phyloP scores from a whole-genome alignment of 2,888 invertebrate species.

The Drosophila nr. perissopoda region DNA sequence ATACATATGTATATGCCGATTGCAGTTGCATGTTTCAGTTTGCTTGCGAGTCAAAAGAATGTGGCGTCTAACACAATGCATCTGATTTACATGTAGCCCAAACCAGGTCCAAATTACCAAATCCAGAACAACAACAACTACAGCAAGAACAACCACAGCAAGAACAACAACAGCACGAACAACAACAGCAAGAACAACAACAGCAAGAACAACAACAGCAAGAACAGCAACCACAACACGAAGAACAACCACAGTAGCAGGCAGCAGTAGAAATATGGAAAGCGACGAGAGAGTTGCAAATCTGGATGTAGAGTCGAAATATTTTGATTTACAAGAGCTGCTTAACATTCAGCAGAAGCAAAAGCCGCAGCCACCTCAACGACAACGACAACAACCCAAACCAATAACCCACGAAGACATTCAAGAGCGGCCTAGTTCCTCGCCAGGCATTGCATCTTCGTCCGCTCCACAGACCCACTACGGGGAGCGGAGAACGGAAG shows the following conservation, averaged over 20 bases:
- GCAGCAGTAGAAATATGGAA: background rate
- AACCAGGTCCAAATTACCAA: constrained; percentile 29
- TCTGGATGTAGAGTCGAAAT: constrained; percentile 24
- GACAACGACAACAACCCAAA: background rate
- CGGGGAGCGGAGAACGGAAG: background rate
- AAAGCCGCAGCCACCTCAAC: constrained; percentile 20
- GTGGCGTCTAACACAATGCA: constrained; percentile 24
- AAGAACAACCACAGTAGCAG: background rate
- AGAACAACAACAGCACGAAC: constrained; percentile 29
- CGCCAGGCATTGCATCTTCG: background rate
- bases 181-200: too few relatives aligned
- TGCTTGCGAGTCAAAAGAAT: constrained; percentile 25
- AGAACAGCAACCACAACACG: background rate
- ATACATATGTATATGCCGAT: constrained; percentile 25
- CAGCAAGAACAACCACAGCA: constrained; percentile 5
- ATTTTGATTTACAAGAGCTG: constrained; percentile 40
- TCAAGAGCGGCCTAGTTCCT: background rate
- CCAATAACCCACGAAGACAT: background rate
- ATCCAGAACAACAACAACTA: constrained; percentile 24
- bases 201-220: constrained; percentile 13
- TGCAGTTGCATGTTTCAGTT: constrained; percentile 41
- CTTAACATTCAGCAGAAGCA: constrained; percentile 31
- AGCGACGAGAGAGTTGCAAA: background rate
- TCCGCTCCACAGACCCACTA: background rate
- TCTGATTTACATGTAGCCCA: constrained; percentile 45